phyloP scores from a whole-genome alignment of 2,888 invertebrate species.

The Mimumesa dahlbomi region DNA sequence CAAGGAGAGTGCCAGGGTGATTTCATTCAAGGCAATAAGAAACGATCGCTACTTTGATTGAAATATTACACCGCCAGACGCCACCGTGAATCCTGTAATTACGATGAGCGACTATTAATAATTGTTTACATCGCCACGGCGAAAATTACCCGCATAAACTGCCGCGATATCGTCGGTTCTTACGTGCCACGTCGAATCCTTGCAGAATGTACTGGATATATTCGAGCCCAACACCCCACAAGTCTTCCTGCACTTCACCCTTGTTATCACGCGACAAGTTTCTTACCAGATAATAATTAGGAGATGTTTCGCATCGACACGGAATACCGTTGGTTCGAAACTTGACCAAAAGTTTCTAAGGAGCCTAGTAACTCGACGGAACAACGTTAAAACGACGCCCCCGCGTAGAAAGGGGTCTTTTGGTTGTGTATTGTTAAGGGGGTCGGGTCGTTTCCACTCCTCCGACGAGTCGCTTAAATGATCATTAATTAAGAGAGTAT shows the following conservation, averaged over 20 bases:
- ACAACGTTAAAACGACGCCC: constrained; percentile 50
- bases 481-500: constrained; percentile 66
- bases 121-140: constrained; percentile 57
- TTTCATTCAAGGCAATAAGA: not conserved
- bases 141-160: constrained; percentile 44
- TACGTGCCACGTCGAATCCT: constrained; percentile 49
- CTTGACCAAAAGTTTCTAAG: constrained; percentile 73
- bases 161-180: constrained; percentile 31
- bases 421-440: constrained; percentile 58
- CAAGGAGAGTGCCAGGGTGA: no score
- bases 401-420: constrained; percentile 24
- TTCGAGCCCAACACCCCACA: not conserved
- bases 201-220: no score
- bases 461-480: constrained; percentile 43
- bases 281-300: constrained; percentile 78
- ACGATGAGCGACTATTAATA: constrained; percentile 63
- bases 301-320: constrained; percentile 73
- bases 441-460: constrained; percentile 28
- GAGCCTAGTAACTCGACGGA: constrained; percentile 61
- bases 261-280: constrained; percentile 75
- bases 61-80: constrained; percentile 51
- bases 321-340: constrained; percentile 65
- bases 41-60: constrained; percentile 60
- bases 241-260: constrained; percentile 39
- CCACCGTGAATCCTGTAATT: constrained; percentile 56